Conservation (phyloP, 1,140 invertebrate genomes). For the Drosophila teissieri region DNA sequence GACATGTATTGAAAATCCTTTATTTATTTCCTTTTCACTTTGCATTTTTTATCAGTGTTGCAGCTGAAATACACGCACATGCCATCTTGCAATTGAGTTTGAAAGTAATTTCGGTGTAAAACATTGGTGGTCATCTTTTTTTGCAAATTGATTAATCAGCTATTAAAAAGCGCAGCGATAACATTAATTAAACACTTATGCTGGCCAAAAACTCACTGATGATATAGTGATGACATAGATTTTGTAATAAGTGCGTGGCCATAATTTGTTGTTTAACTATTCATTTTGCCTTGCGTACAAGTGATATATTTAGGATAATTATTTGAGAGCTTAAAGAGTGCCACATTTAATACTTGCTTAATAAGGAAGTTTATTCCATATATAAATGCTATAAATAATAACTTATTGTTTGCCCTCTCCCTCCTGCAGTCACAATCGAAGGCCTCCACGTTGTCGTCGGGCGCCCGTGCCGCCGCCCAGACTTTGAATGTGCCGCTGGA, state of each 20-base stretch:
- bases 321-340: no score
- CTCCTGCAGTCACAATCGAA: conserved; percentile 78
- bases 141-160: neutral
- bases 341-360: no score
- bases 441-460: conserved; percentile 80
- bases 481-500: conserved; percentile 84
- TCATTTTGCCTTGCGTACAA: neutral
- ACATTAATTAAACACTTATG: neutral
- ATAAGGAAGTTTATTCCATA: no score
- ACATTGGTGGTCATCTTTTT: neutral
- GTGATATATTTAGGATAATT: neutral
- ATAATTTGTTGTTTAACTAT: no score
- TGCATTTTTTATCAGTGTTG: neutral
- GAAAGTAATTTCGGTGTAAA: conserved; percentile 3
- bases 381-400: neutral
- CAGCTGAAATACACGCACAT: neutral
- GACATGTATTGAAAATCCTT: no score
- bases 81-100: neutral
- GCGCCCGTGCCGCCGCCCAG: conserved; percentile 81
- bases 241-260: neutral
- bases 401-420: neutral
- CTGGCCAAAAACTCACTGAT: neutral
- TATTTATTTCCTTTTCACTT: no score
- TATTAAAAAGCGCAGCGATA: neutral
- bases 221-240: neutral